Base-by-base conservation (phyloP, 2,888 invertebrate genomes). In the Eupithecia insigniata region DNA sequence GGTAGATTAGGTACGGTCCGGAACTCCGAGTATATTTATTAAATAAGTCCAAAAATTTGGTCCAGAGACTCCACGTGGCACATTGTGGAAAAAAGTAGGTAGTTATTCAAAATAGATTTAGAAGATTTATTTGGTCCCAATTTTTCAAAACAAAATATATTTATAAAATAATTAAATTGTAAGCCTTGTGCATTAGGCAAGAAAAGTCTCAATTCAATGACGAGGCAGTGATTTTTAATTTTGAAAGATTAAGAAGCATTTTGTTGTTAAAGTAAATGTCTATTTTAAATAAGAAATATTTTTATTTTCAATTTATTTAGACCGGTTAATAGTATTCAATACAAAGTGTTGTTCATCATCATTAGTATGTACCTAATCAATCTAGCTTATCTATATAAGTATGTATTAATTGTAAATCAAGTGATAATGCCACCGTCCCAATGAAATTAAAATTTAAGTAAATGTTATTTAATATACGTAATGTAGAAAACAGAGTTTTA, bases 371-470 rank as follows among this genome's bases (percentile, higher is more conserved):
- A 1, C 2, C n/a, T 18, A 46, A 46, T n/a, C n/a, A 46, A 8
- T n/a, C 46, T n/a, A n/a, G 46, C 46, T 8, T 46, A n/a, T n/a
- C n/a, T 46, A n/a, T 5, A 43, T 18, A 18, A 3, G n/a, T n/a
- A 46, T n/a, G n/a, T 46, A 76, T 73, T 73, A 70, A 65, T 34
- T 72, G 39, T 75, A 7, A 67, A 66, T 75, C 26, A 67, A 72
- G 77, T 80, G 78, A 79, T 80, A 79, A 70, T 71, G 69, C 77
- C 76, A 73, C 80, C 80, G 80, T 78, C 80, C 79, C 78, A 74
- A 76, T 75, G 61, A 78, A 75, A 60, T 74, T 34, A n/a, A 46
- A n/a, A 22, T 51, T 1, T 22, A 8, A 51, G 46, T 76, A 76
- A 76, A 69, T 39, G 10, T n/a, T 30, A 4, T 26, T 55, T n/a